Evolutionary conservation across 37 sponge, comb jelly and placozoan species (phyloP), one percentile per base, ranked within the genome.

Genomic region (Theonella swinhoei): DNA sequence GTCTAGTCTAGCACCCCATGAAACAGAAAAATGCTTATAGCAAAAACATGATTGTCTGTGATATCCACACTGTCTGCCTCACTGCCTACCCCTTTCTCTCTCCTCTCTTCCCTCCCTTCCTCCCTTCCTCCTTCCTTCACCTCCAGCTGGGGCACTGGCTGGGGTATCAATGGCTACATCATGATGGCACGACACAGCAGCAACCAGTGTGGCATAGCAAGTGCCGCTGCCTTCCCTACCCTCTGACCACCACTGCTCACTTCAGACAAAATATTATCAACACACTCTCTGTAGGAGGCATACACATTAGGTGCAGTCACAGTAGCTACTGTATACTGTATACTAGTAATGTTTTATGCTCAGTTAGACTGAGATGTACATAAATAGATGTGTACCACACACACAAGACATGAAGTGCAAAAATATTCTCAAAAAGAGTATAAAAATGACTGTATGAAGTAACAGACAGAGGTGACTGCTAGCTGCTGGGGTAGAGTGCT

Each of bases 191-290:
- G 87, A 3, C 83, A 88, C 78, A 76, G 65, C 28, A 41, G 47
- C 36, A 93, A 94, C 83, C 67, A 85, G 66, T 94, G 95, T 80
- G 95, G 95, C 0, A 87, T 94, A 40, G 88, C 88, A n/a, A 86
- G 88, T 8, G 66, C 62, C 19, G 88, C 95, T 66, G 80, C 85
- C 76, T 94, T 84, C 86, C 95, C 95, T 0, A 84, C 70, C 39
- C 83, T 67, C 14, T 67, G 60, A 58, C 19, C 17, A 58, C 60
- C 60, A 58, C 60, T 11, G 17, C 60, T 19, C 60, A 22, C 19
- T 19, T 19, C 19, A 19, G 19, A 19, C 60, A 22, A 58, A 19
- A 22, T 58, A 19, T 58, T 22, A 58, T 58, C 19, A 58, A 58
- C 11, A 22, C 60, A 58, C 19, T 19, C 60, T 58, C 60, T 22